Evolutionary conservation across 1,140 invertebrate genomes (phyloP).

Genomic region (Brachystomella parvula): DNA sequence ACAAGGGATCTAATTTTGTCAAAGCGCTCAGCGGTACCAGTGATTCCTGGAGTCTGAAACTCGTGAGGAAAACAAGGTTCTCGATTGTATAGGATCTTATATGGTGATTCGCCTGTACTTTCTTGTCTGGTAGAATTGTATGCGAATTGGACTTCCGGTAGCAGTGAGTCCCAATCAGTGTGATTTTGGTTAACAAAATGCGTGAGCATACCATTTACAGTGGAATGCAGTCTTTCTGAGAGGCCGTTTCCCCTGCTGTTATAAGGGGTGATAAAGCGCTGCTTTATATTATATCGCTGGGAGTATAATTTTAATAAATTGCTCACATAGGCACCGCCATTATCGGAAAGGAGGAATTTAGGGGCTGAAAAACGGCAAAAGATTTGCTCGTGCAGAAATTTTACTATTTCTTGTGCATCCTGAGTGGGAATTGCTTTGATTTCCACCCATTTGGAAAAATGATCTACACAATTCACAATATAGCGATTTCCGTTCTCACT

Average conservation of each 20-base stretch:
- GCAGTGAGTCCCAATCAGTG: constrained; percentile 10
- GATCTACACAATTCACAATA: constrained; percentile 27
- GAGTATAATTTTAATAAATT: not conserved
- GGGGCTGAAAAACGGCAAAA: not conserved
- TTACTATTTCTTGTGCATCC: not conserved
- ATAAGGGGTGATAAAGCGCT: not conserved
- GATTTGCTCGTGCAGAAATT: constrained; percentile 7
- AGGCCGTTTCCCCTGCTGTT: constrained; percentile 1
- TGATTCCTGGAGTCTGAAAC: not conserved
- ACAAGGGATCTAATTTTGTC: not conserved
- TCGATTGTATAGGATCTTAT: not conserved
- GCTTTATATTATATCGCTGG: not conserved
- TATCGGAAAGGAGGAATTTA: constrained; percentile 2
- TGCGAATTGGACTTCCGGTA: constrained; percentile 4
- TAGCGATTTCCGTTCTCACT: constrained; percentile 40
- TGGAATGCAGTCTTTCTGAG: constrained; percentile 2
- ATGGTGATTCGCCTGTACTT: not conserved
- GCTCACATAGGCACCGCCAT: not conserved
- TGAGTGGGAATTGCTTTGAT: not conserved
- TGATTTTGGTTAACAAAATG: constrained; percentile 6
- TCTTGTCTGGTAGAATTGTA: not conserved
- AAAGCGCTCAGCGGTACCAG: not conserved
- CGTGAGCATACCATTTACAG: not conserved
- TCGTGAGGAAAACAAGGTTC: constrained; percentile 2
- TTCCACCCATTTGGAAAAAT: constrained; percentile 4